These are phyloP conservation scores for Trichomycterus rosablanca DNA, from an alignment of 2,113 vertebrate genomes.

Conservation along the genomic window DNA sequence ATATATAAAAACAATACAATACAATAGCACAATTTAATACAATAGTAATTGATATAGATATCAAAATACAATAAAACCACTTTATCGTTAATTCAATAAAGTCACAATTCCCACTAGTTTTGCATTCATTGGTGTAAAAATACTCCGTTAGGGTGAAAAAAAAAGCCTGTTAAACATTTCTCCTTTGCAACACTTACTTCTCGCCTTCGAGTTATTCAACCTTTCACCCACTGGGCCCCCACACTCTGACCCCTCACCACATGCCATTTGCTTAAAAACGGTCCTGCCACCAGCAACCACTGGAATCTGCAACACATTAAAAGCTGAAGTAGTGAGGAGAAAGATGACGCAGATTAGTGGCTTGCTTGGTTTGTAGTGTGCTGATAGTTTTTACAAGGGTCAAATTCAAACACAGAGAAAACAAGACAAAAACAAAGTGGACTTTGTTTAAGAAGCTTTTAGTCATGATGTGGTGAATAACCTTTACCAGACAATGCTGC, in stretches of 20 bases:
- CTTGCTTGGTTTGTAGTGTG: conserved; percentile 59
- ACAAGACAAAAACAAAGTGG: conserved; percentile 36
- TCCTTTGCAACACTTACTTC: conserved; percentile 64
- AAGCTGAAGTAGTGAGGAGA: conserved; percentile 45
- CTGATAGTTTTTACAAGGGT: conserved; percentile 64
- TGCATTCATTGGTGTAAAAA: too few relatives aligned
- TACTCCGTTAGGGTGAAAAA: too few relatives aligned
- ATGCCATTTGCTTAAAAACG: conserved; percentile 71
- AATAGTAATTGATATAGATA: too few relatives aligned
- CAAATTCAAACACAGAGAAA: conserved; percentile 60
- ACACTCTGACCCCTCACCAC: conserved; percentile 72
- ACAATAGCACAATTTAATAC: too few relatives aligned
- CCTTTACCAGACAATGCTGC: too few relatives aligned
- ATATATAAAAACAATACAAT: too few relatives aligned
- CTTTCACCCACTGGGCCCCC: conserved; percentile 75
- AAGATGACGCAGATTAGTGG: conserved; percentile 63
- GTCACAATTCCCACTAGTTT: too few relatives aligned
- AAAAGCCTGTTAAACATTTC: conserved; percentile 66
- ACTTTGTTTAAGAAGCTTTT: conserved; percentile 33
- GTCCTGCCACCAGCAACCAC: conserved; percentile 65
- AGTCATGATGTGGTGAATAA: conserved; percentile 41
- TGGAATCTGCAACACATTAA: conserved; percentile 78
- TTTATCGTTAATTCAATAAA: too few relatives aligned
- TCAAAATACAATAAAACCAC: too few relatives aligned
- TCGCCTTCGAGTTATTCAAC: conserved; percentile 80